Conservation (phyloP, 37 sponge, comb jelly and placozoan species). For the Oscarella lobularis region DNA sequence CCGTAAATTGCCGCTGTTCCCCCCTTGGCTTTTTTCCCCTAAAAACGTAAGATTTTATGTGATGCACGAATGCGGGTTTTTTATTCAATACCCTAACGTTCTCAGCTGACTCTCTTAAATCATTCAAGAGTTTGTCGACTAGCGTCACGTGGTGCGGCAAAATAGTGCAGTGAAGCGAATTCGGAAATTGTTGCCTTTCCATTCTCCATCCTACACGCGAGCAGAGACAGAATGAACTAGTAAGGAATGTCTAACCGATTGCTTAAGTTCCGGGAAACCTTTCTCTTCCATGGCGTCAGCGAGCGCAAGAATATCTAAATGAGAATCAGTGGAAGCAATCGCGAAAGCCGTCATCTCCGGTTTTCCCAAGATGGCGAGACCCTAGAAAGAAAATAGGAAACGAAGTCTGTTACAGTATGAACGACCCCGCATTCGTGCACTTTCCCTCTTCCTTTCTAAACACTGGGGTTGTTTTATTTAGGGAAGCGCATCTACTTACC, state of each 20-base stretch:
- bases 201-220: slow-evolving; percentile 52
- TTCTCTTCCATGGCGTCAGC: slow-evolving; percentile 65
- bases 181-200: slow-evolving; percentile 30
- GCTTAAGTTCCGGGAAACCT: slow-evolving; percentile 13
- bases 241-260: too few species aligned
- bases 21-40: too few species aligned
- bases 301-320: slow-evolving; percentile 43
- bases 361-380: slow-evolving; percentile 33
- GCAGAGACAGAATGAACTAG: neutral
- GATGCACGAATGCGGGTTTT: too few species aligned
- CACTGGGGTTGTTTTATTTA: too few species aligned
- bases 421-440: neutral
- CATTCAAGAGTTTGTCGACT: slow-evolving; percentile 22
- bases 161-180: slow-evolving; percentile 46
- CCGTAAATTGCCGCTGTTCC: slow-evolving; percentile 81
- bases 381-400: too few species aligned
- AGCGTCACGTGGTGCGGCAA: slow-evolving; percentile 53
- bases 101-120: slow-evolving; percentile 26
- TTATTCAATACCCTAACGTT: slow-evolving; percentile 30
- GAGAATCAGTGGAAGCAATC: slow-evolving; percentile 24
- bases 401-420: too few species aligned
- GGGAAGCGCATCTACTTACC: neutral
- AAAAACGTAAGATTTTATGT: too few species aligned
- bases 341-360: slow-evolving; percentile 60
- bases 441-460: neutral